Conservation (phyloP, 2,797 vertebrate species). For the Gouania willdenowi region DNA sequence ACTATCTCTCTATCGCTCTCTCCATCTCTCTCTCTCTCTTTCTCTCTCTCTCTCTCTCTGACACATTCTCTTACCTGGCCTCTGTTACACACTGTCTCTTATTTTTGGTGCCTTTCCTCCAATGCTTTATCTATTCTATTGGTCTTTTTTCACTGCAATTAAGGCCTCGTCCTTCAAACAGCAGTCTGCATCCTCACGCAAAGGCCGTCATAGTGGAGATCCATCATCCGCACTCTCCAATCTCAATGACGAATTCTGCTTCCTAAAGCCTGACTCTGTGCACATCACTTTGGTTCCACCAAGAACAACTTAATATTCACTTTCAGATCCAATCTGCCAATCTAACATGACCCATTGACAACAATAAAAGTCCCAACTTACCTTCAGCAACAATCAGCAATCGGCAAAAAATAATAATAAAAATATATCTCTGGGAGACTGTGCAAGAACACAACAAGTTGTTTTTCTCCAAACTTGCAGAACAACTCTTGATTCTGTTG, state of each 20-base stretch:
- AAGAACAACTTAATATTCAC: no score
- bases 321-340: background rate
- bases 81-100: slow-evolving; percentile 6
- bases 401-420: slow-evolving; percentile 39
- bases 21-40: background rate
- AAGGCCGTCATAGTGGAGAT: slow-evolving; percentile 16
- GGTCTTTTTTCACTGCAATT: no score
- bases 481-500: slow-evolving; percentile 75
- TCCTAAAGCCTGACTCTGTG: background rate
- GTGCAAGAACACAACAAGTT: slow-evolving; percentile 52
- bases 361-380: slow-evolving; percentile 50
- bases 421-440: slow-evolving; percentile 44
- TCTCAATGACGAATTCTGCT: no score
- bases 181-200: slow-evolving; percentile 6
- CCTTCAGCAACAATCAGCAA: slow-evolving; percentile 63
- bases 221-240: slow-evolving; percentile 17
- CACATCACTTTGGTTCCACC: background rate
- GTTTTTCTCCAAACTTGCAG: slow-evolving; percentile 66
- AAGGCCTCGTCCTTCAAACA: background rate
- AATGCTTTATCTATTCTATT: background rate
- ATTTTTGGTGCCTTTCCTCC: background rate
- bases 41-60: background rate
- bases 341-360: slow-evolving; percentile 4
- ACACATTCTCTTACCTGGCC: slow-evolving; percentile 9
- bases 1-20: slow-evolving; percentile 17